Evolutionary conservation across 2,113 vertebrate genomes (phyloP).

Genomic region (Onychostruthus taczanowskii): DNA sequence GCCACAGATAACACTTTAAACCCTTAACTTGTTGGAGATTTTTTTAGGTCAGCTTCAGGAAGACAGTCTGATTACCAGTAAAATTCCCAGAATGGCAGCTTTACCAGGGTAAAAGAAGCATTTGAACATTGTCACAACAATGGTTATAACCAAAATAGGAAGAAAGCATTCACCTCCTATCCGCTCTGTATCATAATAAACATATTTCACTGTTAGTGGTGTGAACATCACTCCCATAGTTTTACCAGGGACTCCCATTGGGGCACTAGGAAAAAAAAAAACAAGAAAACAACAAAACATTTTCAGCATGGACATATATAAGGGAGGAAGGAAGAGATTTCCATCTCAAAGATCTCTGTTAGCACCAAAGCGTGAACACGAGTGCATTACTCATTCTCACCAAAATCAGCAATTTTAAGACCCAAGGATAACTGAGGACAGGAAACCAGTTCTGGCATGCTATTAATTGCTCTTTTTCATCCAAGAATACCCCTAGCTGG

Average conservation of each 20-base stretch:
- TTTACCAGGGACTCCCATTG: slow-evolving; percentile 95
- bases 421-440: not conserved
- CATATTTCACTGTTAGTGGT: slow-evolving; percentile 89
- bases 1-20: not conserved
- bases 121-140: not conserved
- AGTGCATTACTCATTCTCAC: not conserved
- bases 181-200: slow-evolving; percentile 94
- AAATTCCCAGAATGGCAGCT: not conserved
- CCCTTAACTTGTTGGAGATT: not conserved
- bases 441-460: not conserved
- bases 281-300: not conserved
- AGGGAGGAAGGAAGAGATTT: not conserved
- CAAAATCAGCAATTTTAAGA: slow-evolving; percentile 13
- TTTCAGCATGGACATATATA: not conserved
- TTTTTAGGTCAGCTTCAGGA: not conserved
- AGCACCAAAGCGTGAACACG: not conserved
- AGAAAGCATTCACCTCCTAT: slow-evolving; percentile 86
- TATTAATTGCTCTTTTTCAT: not conserved
- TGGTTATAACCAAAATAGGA: not conserved
- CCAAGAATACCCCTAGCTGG: not conserved
- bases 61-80: not conserved
- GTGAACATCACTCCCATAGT: slow-evolving; percentile 99
- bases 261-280: slow-evolving; percentile 76
- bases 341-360: not conserved
- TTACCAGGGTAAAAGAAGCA: not conserved